A percentile compares a stretch with the other conserved stretches of the same genome.
phyloP scores from a whole-genome alignment of 2,797 vertebrate genomes.

The Tinamus major region DNA sequence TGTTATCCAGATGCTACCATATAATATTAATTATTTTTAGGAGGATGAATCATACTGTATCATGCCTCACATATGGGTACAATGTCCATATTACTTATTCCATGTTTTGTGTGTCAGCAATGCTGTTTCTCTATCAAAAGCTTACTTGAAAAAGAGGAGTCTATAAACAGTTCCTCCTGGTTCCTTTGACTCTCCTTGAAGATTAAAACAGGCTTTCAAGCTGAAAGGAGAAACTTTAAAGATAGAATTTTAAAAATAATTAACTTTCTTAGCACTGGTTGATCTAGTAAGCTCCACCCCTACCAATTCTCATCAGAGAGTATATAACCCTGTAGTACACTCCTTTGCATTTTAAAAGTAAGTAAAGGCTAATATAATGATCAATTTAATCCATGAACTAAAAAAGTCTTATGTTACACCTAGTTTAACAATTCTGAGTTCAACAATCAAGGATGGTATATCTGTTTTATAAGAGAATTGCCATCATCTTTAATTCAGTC shows the following conservation, averaged over 20 bases:
- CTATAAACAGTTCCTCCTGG: neutral
- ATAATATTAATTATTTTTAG: conserved; percentile 25
- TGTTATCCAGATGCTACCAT: conserved; percentile 37
- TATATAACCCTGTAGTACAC: neutral
- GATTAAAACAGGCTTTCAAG: neutral
- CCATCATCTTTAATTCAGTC: conserved; percentile 17
- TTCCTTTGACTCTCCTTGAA: neutral
- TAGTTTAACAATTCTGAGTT: conserved; percentile 41
- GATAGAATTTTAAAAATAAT: conserved; percentile 13
- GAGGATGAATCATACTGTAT: neutral
- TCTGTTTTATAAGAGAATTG: conserved; percentile 21
- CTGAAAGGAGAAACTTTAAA: neutral
- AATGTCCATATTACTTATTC: neutral
- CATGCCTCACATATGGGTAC: neutral
- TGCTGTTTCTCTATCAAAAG: neutral
- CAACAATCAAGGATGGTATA: neutral
- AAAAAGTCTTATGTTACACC: neutral
- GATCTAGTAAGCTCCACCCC: neutral
- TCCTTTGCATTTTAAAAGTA: conserved; percentile 42
- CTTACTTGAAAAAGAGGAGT: neutral
- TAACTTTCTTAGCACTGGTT: neutral
- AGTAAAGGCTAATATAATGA: neutral
- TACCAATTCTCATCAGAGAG: neutral
- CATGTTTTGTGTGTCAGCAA: neutral
- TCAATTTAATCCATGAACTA: conserved; percentile 29